Evolutionary conservation across 2,888 invertebrate genomes (phyloP).

Genomic region (Alentia gelatinosa): DNA sequence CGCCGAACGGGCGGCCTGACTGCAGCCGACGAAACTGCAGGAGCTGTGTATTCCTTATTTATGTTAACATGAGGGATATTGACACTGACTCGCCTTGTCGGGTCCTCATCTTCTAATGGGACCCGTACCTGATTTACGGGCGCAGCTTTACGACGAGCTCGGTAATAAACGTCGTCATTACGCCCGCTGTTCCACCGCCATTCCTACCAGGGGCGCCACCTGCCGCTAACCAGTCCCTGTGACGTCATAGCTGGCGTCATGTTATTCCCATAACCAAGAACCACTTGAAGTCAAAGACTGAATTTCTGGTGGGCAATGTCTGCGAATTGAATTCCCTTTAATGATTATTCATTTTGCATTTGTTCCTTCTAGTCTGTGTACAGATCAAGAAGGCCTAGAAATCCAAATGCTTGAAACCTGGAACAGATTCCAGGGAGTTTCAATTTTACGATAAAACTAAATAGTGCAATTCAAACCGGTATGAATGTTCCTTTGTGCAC

Average conservation of each 20-base stretch:
- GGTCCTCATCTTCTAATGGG: neutral
- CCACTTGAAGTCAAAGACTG: neutral
- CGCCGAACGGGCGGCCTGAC: too few relatives aligned
- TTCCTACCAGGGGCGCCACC: neutral
- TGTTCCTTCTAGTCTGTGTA: too few relatives aligned
- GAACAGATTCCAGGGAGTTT: too few relatives aligned
- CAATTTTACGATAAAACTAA: too few relatives aligned
- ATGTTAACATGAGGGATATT: neutral
- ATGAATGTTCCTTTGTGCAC: too few relatives aligned
- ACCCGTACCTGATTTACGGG: neutral
- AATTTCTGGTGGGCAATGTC: too few relatives aligned
- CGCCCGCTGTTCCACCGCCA: neutral
- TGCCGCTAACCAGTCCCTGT: neutral
- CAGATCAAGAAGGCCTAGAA: too few relatives aligned
- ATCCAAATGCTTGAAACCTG: too few relatives aligned
- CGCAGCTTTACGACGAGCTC: neutral
- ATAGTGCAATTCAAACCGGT: too few relatives aligned
- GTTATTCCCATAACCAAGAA: neutral
- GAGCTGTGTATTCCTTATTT: neutral
- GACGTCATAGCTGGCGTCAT: neutral
- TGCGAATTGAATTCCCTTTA: too few relatives aligned
- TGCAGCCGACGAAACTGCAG: too few relatives aligned
- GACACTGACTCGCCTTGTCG: neutral
- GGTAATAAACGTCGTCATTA: neutral
- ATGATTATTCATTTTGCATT: too few relatives aligned